A percentile compares a stretch with the other conserved stretches of the same genome.
phyloP scores from a whole-genome alignment of 2,797 vertebrate genomes.

The Threskiornis aethiopicus region DNA sequence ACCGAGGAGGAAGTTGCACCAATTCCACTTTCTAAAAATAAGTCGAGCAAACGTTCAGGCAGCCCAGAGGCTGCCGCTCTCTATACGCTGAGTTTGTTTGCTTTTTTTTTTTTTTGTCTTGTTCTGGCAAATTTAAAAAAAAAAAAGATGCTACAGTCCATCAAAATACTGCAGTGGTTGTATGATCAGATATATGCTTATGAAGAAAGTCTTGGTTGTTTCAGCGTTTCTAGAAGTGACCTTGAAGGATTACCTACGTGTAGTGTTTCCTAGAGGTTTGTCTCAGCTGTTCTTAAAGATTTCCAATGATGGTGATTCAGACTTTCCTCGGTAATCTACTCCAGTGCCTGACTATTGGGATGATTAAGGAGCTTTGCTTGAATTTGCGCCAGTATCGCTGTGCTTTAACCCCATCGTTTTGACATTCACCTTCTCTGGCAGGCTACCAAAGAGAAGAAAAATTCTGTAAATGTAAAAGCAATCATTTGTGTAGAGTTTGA shows the following conservation, averaged over 20 bases:
- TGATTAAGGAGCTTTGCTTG: background rate
- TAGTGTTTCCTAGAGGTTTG: background rate
- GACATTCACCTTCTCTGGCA: background rate
- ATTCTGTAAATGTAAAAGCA: background rate
- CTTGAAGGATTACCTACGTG: background rate
- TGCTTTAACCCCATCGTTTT: background rate
- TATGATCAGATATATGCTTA: background rate
- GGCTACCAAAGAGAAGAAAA: background rate
- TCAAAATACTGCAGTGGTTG: background rate
- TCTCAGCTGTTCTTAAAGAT: background rate
- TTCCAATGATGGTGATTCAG: background rate
- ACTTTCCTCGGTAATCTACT: background rate
- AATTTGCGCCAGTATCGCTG: background rate
- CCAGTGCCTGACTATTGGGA: background rate
- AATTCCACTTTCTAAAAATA: conserved; percentile 46
- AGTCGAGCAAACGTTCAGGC: accelerated
- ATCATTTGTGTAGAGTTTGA: background rate
- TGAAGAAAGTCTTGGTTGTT: background rate
- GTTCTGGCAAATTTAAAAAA: background rate
- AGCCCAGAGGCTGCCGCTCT: background rate
- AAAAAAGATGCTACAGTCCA: background rate
- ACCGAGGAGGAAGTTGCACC: background rate
- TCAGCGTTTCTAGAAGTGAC: conserved; percentile 13
- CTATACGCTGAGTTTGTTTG: background rate
- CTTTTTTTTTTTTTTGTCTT: background rate